Base-by-base conservation (phyloP, 2,113 vertebrate genomes). In the Leiothrix lutea region DNA sequence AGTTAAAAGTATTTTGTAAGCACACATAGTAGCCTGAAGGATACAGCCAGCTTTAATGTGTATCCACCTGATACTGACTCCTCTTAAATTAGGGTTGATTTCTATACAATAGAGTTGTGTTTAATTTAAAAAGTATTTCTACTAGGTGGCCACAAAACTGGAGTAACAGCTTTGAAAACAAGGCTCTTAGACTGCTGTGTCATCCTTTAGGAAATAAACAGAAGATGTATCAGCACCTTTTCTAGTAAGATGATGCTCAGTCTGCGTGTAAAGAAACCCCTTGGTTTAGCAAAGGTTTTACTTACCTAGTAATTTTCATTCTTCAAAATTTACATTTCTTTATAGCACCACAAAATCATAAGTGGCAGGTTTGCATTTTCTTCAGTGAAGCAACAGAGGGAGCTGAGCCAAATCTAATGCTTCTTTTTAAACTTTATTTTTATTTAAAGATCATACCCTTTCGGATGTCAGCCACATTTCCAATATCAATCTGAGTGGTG, bases 381-480 rank as follows among this genome's bases (percentile, higher is more conserved):
- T 87, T 86, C 18, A 69, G 56, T 31, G 73, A 74, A 90, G 29
- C 57, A 64, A 23, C 0, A 0, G 82, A 36, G 58, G 57, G 17
- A 60, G 24, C 23, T 33, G 11, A 53, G 47, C 78, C 40, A 60
- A 60, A 67, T 67, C 57, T 54, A 60, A 94, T 64, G 7, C 23
- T 40, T 84, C 54, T 79, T 60, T 77, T 42, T 80, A 5, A 18
- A 35, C 91, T 82, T 91, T 33, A 26, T 70, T 96, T 97, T 88
- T 75, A 20, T 96, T 93, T 84, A 15, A 95, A 98, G 98, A 82
- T 97, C 96, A 91, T 36, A 88, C 98, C 69, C 97, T 99, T 53
- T 98, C 99, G 86, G 99, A 99, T 8, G 97, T 99, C 98, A 99
- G 99, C 96, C 98, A 98, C 95, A 99, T 99, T 96, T 99, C 99